Evolutionary conservation across 2,113 vertebrate genomes (phyloP), one percentile per base, ranked within the genome.

Genomic region (Nothobranchius kuhntae): DNA sequence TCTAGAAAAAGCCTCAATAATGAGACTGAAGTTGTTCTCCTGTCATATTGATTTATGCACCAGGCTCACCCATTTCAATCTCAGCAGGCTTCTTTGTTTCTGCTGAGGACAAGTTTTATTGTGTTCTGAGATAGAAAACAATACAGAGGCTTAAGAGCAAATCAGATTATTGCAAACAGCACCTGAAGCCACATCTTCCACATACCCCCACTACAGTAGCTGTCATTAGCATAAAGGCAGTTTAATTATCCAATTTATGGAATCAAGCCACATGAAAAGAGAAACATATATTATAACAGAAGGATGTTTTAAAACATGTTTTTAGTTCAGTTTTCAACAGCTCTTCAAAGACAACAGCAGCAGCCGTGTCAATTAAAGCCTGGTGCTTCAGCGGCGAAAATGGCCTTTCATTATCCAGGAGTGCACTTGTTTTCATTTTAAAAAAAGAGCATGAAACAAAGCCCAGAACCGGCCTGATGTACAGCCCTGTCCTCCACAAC

Each of bases 31-130:
- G 45, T 63, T 66, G 30, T 64, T 80, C 58, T 6, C 40, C 61
- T 69, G 58, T 73, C 53, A 68, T 79, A 86, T 76, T 74, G 78
- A 80, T 78, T 70, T 14, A 65, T 40, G 47, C 58, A 62, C 73
- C 65, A 67, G 71, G 26, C 60, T 55, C 48, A 0, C 77, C 52
- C 38, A 60, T 36, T 75, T 47, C 14, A n/a, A 12, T 0, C 73
- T 57, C 36, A 46, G 15, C 68, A 64, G 71, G 38, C 7, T 40
- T 40, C 38, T 45, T 38, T 26, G 2, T 0, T 14, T 48, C 48
- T 61, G 54, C 55, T 21, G 21, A 21, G n/a, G 4, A 65, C 30
- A 30, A 30, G 30, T 30, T 30, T 30, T 30, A 30, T 3, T 30
- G 30, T 30, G 30, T 30, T 30, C 30, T 59, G 6, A 11, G 44